Conservation (phyloP, 2,888 invertebrate species). For the Hoplodrina ambigua region DNA sequence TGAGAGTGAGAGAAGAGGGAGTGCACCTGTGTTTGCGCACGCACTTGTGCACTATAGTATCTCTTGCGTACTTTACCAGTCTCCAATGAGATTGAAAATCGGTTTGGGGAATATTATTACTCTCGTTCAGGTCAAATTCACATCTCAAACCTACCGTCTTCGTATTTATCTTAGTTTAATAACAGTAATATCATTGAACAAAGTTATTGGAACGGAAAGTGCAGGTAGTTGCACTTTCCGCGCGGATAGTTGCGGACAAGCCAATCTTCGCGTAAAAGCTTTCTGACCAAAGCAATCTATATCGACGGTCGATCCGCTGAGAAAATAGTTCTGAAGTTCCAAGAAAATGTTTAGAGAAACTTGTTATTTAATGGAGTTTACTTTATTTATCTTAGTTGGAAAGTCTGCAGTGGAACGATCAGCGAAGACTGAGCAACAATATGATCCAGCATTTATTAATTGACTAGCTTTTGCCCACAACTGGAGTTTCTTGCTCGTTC, state of each 20-base stretch:
- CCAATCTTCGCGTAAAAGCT: conserved; percentile 47
- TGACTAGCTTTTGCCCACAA: no score
- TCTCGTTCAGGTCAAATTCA: no score
- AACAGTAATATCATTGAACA: conserved; percentile 16
- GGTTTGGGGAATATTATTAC: no score
- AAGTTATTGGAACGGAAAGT: conserved; percentile 17
- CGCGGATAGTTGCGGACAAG: conserved; percentile 21
- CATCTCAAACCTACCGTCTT: background rate
- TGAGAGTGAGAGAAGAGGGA: no score
- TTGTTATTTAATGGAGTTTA: background rate
- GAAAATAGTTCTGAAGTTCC: conserved; percentile 10
- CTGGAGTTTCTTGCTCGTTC: no score
- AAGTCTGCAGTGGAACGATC: background rate
- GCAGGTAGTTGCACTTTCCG: conserved; percentile 30
- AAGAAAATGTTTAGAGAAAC: background rate
- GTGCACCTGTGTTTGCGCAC: no score
- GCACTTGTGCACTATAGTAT: no score
- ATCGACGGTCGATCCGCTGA: background rate
- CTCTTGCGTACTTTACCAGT: no score
- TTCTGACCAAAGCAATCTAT: conserved; percentile 31
- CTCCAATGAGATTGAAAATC: no score
- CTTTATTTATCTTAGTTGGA: background rate
- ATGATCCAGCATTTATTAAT: no score
- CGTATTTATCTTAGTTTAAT: conserved; percentile 14
- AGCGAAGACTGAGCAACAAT: no score